phyloP scores from a whole-genome alignment of 1,140 invertebrate genomes.

The Drosophila nasuta region DNA sequence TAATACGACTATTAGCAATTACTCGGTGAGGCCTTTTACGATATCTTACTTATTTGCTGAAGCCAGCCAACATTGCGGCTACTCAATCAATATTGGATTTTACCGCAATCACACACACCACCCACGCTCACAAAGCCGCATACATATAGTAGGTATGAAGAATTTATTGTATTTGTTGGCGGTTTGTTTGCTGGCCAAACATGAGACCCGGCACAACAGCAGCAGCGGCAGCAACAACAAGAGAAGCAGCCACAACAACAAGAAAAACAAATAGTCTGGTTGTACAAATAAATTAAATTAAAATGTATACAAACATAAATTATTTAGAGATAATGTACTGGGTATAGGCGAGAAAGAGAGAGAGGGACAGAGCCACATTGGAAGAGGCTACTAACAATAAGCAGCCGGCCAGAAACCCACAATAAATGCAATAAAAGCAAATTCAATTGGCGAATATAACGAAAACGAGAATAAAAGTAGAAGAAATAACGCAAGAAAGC shows the following conservation, averaged over 20 bases:
- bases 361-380: neutral
- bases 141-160: conserved; percentile 14
- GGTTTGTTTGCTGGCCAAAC: conserved; percentile 63
- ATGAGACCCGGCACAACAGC: conserved; percentile 27
- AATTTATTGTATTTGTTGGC: conserved; percentile 43
- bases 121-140: conserved; percentile 9
- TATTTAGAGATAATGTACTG: conserved; percentile 82
- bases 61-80: conserved; percentile 66
- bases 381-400: conserved; percentile 59
- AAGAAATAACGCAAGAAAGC: conserved; percentile 11
- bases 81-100: conserved; percentile 77
- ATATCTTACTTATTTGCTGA: conserved; percentile 70
- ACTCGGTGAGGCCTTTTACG: conserved; percentile 58
- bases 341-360: conserved; percentile 13
- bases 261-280: conserved; percentile 64
- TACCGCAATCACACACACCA: conserved; percentile 40
- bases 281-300: conserved; percentile 80
- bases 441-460: conserved; percentile 75
- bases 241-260: conserved; percentile 27
- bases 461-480: conserved; percentile 48
- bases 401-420: conserved; percentile 48
- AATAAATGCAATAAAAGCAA: conserved; percentile 74
- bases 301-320: conserved; percentile 83
- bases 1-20: conserved; percentile 62
- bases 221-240: conserved; percentile 41